These are phyloP conservation scores for Hydrophis major DNA, from an alignment of 2,797 vertebrate species.

Conservation along the genomic window DNA sequence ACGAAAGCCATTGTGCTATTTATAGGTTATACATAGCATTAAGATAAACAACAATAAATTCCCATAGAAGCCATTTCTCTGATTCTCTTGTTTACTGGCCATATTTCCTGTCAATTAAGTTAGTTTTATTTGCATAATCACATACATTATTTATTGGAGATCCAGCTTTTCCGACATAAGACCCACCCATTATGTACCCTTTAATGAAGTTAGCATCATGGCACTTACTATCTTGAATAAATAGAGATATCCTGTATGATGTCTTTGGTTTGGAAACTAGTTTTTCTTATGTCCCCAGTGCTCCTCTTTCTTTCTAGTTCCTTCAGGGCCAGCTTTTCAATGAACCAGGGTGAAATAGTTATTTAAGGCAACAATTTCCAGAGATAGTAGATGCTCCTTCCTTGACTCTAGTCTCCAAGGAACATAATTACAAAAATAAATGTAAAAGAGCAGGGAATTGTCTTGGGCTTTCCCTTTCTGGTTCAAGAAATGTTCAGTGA, in stretches of 20 bases:
- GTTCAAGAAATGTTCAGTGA: not conserved
- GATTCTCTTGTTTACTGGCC: slow-evolving; percentile 1
- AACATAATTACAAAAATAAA: not conserved
- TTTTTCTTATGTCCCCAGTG: not conserved
- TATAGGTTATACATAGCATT: slow-evolving; percentile 56
- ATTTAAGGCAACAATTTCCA: not conserved
- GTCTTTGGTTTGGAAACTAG: not conserved
- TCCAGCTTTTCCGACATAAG: slow-evolving; percentile 7
- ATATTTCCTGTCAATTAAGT: not conserved
- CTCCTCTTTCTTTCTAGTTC: not conserved
- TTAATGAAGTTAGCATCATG: slow-evolving; percentile 6
- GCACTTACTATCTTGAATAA: not conserved
- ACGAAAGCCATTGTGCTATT: slow-evolving; percentile 60
- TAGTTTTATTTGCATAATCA: rapidly evolving
- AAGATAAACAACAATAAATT: slow-evolving; percentile 65
- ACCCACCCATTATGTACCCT: not conserved
- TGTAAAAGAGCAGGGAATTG: not conserved
- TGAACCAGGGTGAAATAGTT: not conserved
- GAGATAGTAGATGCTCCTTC: not conserved
- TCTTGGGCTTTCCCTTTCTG: not conserved
- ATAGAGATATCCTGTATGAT: not conserved
- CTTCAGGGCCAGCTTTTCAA: not conserved
- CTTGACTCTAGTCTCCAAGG: not conserved
- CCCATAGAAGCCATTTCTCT: slow-evolving; percentile 25
- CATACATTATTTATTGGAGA: not conserved